phyloP scores from a whole-genome alignment of 1,140 invertebrate species.

The Diabrotica virgifera region DNA sequence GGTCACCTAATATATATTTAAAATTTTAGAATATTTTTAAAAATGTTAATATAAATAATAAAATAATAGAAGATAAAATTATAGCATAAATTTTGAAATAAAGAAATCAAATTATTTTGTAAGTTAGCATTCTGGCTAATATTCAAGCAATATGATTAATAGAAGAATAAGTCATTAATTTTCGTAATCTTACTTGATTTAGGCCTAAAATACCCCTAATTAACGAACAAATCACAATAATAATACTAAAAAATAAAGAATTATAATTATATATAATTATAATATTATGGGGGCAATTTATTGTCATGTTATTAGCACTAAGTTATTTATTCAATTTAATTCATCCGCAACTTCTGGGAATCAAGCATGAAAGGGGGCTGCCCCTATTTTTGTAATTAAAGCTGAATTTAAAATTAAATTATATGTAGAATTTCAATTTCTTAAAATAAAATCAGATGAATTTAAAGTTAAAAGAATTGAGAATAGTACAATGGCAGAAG shows the following conservation, averaged over 20 bases:
- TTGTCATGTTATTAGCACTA: constrained; percentile 54
- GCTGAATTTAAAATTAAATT: constrained; percentile 39
- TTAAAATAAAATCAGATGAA: constrained; percentile 38
- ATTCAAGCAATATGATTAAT: constrained; percentile 57
- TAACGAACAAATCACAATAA: constrained; percentile 45
- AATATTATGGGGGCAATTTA: constrained; percentile 53
- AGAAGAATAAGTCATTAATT: constrained; percentile 54
- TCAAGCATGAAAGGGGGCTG: constrained; percentile 52
- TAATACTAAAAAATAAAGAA: constrained; percentile 43
- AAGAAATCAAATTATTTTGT: constrained; percentile 47
- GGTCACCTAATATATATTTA: too few relatives aligned
- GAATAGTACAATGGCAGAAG: constrained; percentile 51
- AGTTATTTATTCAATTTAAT: constrained; percentile 47
- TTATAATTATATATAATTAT: constrained; percentile 41
- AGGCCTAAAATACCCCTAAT: constrained; percentile 44
- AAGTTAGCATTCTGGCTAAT: constrained; percentile 46
- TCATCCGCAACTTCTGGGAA: constrained; percentile 52
- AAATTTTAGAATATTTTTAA: too few relatives aligned
- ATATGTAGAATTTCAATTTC: constrained; percentile 35
- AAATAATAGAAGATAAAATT: constrained; percentile 46
- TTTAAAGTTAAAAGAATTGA: constrained; percentile 46
- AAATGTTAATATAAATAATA: too few relatives aligned
- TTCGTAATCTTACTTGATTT: constrained; percentile 52
- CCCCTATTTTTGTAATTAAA: constrained; percentile 51
- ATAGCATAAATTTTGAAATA: constrained; percentile 51